These are phyloP conservation scores for Scelioninae gen. 2 DNA, from an alignment of 2,888 invertebrate genomes.

Conservation along the genomic window DNA sequence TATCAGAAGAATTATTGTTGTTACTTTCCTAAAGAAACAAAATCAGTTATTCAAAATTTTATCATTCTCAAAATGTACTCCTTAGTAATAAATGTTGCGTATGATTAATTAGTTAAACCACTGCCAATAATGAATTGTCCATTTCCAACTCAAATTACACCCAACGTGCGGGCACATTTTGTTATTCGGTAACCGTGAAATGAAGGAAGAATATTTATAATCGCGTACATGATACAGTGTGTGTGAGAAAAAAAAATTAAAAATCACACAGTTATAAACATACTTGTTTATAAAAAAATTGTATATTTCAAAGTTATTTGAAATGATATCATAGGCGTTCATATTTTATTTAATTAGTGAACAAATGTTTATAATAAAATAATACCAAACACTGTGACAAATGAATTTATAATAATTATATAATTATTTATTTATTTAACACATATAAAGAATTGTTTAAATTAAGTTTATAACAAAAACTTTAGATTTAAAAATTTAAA, in stretches of 20 bases:
- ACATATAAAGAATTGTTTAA: too few species aligned
- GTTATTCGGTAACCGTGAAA: slow-evolving; percentile 44
- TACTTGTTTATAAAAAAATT: slow-evolving; percentile 7
- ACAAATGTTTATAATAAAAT: too few species aligned
- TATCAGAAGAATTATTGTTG: slow-evolving; percentile 73
- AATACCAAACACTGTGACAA: too few species aligned
- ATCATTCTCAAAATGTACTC: slow-evolving; percentile 13
- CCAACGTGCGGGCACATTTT: slow-evolving; percentile 47
- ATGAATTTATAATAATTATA: too few species aligned
- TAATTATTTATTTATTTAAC: too few species aligned
- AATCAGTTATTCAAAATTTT: slow-evolving; percentile 50
- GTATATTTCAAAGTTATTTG: too few species aligned
- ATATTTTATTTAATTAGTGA: too few species aligned
- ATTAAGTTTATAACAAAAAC: too few species aligned
- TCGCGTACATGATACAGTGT: slow-evolving; percentile 29
- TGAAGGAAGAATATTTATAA: slow-evolving; percentile 31
- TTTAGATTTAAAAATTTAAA: too few species aligned
- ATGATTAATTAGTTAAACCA: slow-evolving; percentile 57
- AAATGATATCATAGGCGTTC: too few species aligned
- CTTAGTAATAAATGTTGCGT: slow-evolving; percentile 41
- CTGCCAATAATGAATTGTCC: slow-evolving; percentile 54
- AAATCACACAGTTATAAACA: slow-evolving; percentile 43
- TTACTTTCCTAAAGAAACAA: slow-evolving; percentile 73
- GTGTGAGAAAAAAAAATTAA: slow-evolving; percentile 27
- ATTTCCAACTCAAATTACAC: slow-evolving; percentile 55